phyloP scores from a whole-genome alignment of 2,888 invertebrate genomes.

The Volucella zonaria region DNA sequence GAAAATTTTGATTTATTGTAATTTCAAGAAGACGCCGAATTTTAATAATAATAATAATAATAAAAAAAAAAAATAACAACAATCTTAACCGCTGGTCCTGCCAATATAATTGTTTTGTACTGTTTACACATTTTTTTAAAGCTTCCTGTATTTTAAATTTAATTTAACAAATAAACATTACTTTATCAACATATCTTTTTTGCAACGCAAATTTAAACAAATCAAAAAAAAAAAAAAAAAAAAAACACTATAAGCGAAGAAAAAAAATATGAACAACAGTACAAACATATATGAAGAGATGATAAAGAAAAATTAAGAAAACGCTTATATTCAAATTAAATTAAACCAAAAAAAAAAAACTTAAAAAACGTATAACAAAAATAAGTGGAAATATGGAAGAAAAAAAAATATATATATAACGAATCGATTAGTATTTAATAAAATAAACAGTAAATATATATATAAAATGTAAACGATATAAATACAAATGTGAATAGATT shows the following conservation, averaged over 20 bases:
- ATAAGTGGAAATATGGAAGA: conserved; percentile 20
- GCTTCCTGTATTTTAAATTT: neutral
- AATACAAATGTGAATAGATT: conserved; percentile 57
- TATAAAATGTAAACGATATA: conserved; percentile 50
- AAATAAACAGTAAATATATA: conserved; percentile 66
- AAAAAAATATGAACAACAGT: conserved; percentile 34
- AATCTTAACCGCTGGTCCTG: conserved; percentile 13
- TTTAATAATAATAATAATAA: neutral
- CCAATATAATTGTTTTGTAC: conserved; percentile 28
- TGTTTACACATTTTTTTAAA: conserved; percentile 33
- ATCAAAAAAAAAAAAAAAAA: conserved; percentile 10
- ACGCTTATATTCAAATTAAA: neutral
- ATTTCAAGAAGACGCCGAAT: conserved; percentile 42
- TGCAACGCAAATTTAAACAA: conserved; percentile 21
- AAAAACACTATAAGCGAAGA: neutral
- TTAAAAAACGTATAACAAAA: conserved; percentile 66
- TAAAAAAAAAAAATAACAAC: neutral
- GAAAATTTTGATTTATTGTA: conserved; percentile 33
- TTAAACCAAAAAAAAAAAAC: conserved; percentile 51
- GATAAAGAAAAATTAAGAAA: conserved; percentile 52
- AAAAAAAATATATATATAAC: conserved; percentile 71
- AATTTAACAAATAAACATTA: conserved; percentile 15
- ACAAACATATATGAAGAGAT: conserved; percentile 52
- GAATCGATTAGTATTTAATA: conserved; percentile 79
- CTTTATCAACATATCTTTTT: neutral